These are phyloP conservation scores for Hyaena hyaena DNA, from an alignment of 2,113 vertebrate species.

Conservation along the genomic window DNA sequence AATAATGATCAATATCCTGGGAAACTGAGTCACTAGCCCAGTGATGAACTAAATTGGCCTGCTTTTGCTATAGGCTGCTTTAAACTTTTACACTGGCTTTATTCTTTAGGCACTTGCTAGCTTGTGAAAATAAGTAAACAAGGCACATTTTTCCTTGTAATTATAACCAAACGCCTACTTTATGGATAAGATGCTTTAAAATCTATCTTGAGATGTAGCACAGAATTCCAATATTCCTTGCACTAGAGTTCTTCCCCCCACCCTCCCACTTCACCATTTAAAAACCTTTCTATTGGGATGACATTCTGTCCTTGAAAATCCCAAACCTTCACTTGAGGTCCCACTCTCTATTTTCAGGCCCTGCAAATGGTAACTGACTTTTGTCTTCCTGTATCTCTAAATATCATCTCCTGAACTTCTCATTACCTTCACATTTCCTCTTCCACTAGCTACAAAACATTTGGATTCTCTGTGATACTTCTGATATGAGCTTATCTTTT, in stretches of 20 bases:
- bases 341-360: background rate
- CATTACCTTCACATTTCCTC: background rate
- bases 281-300: background rate
- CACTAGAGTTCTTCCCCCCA: background rate
- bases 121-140: background rate
- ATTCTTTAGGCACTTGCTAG: background rate
- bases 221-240: background rate
- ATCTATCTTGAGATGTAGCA: background rate
- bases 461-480: background rate
- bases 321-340: background rate
- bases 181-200: background rate
- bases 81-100: background rate
- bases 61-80: constrained; percentile 9
- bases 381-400: background rate
- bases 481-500: background rate
- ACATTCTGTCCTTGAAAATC: background rate
- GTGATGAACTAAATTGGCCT: background rate
- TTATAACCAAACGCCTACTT: background rate
- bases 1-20: background rate
- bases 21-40: background rate
- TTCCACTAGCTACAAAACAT: background rate
- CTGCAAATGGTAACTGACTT: background rate
- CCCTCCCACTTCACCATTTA: background rate
- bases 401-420: background rate
- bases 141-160: background rate